Evolutionary conservation across 2,797 vertebrate species (phyloP), one percentile per base, ranked within the genome.

Genomic region (Pseudocheirus occidentalis): DNA sequence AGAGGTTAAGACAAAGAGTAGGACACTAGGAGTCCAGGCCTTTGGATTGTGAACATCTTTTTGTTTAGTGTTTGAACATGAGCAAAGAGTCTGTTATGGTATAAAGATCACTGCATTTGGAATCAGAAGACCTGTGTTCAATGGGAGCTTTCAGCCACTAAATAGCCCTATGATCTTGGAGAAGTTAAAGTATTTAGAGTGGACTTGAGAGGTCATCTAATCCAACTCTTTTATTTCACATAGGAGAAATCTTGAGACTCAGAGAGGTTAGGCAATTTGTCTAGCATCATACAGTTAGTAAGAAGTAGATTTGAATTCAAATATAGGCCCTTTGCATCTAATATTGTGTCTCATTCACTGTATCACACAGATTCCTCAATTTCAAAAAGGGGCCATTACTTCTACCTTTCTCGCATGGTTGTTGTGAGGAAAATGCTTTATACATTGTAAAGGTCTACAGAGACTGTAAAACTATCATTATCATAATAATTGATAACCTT

Each of bases 41-140:
- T 62, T 90, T 91, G 34, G 54, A 56, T 93, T 96, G 18, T 91
- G 73, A 94, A 29, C 40, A 58, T 91, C 94, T n/a, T 92, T 0
- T 46, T 5, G 29, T 14, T 59, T 81, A 46, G 40, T 16, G 13
- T n/a, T 92, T 91, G 55, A 92, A 31, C 0, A 54, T 91, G 53
- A 92, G 54, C 94, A 18, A 24, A 13, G 16, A 57, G 34, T 5
- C 34, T 27, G 62, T 73, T 58, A 93, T 91, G 28, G 21, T 57
- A 40, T 28, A 73, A 31, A 94, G 50, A 94, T 31, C 24, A 81
- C 24, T 91, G n/a, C 53, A n/a, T 55, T 93, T 94, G 91, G 92
- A 87, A 91, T 92, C 3, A 94, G 91, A 90, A 95, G 93, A 91
- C 34, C 90, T 54, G 24, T 11, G 21, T 87, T 87, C 40, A 50